Conservation (phyloP, 2,797 vertebrate genomes). For the Sebastes taczanowskii region DNA sequence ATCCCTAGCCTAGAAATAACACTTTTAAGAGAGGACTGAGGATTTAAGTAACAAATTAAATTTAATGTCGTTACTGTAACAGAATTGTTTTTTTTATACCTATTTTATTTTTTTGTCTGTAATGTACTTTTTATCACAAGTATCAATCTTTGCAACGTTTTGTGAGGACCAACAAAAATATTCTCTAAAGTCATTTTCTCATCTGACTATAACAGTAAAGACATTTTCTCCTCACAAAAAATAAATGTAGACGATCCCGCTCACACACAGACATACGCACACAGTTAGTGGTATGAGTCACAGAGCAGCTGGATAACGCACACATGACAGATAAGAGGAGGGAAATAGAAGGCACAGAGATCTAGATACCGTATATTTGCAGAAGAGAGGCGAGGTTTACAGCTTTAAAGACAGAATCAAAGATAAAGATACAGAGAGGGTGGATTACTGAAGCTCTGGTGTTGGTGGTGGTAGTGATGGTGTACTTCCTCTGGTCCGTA, state of each 20-base stretch:
- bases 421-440: not conserved
- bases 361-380: not conserved
- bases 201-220: not conserved
- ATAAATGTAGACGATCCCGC: not conserved
- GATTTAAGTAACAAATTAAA: too few relatives aligned
- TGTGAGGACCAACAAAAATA: not conserved
- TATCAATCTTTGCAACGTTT: too few relatives aligned
- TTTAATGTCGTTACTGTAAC: too few relatives aligned
- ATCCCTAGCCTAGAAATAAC: too few relatives aligned
- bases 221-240: not conserved
- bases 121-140: too few relatives aligned
- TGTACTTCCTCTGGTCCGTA: not conserved
- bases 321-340: not conserved
- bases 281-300: constrained; percentile 10
- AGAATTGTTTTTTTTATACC: too few relatives aligned
- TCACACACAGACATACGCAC: not conserved
- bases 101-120: fast-evolving
- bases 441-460: not conserved
- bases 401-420: not conserved
- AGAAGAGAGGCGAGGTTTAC: not conserved
- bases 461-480: too few relatives aligned
- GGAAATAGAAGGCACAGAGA: not conserved
- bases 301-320: not conserved
- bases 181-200: not conserved
- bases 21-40: fast-evolving